These are phyloP conservation scores for Glyptemys insculpta DNA, from an alignment of 2,797 vertebrate species.

Conservation along the genomic window DNA sequence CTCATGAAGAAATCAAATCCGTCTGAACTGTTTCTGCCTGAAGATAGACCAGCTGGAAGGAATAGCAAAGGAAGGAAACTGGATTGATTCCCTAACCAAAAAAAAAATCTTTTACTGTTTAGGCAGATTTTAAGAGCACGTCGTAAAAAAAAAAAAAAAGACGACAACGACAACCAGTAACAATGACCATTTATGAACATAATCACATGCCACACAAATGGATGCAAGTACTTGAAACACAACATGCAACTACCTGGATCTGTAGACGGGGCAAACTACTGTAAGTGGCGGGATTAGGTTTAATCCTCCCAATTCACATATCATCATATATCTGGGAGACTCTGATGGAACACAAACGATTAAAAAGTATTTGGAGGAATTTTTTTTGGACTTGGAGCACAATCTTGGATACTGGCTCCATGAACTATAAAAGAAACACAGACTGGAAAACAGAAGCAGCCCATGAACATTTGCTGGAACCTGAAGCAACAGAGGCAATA, in stretches of 20 bases:
- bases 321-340: constrained; percentile 52
- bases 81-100: not conserved
- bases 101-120: not conserved
- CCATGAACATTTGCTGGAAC: constrained; percentile 50
- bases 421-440: constrained; percentile 59
- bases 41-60: constrained; percentile 42
- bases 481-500: constrained; percentile 66
- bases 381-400: constrained; percentile 29
- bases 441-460: constrained; percentile 53
- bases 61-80: constrained; percentile 21
- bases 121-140: constrained; percentile 4
- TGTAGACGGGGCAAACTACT: not conserved
- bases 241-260: not conserved
- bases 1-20: constrained; percentile 46
- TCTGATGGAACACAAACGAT: constrained; percentile 24
- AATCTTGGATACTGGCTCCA: constrained; percentile 63
- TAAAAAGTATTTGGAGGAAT: constrained; percentile 56
- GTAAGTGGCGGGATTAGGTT: not conserved
- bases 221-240: not conserved
- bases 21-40: constrained; percentile 21
- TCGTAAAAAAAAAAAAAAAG: not conserved
- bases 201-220: rapidly evolving
- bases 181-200: not conserved
- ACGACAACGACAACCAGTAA: not conserved
- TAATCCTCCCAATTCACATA: constrained; percentile 34